These are phyloP conservation scores for Heteromormyrus szaboi DNA, from an alignment of 2,797 vertebrate genomes.

Conservation along the genomic window DNA sequence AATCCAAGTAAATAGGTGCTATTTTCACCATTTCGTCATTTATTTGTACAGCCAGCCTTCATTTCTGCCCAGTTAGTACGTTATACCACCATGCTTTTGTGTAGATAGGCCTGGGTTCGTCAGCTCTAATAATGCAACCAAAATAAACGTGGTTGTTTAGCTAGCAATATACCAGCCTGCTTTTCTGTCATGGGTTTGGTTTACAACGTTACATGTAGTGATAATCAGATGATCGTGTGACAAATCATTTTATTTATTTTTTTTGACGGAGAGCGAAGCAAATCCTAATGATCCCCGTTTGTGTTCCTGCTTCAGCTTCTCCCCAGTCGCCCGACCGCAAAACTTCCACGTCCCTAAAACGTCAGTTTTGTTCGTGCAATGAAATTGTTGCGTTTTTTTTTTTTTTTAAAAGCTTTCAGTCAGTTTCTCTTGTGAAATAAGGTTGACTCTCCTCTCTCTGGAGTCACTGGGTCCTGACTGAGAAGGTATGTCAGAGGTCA, in stretches of 20 bases:
- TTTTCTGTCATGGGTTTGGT: not conserved
- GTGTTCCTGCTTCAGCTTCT: not conserved
- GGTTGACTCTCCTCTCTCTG: not conserved
- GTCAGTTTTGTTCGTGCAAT: not conserved
- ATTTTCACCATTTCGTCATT: not conserved
- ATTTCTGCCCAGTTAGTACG: not conserved
- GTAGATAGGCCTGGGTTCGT: not conserved
- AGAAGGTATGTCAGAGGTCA: not conserved
- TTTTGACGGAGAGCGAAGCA: not conserved
- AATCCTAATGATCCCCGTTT: not conserved
- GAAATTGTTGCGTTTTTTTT: not conserved
- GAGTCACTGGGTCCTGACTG: not conserved
- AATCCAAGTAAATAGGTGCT: slow-evolving; percentile 9
- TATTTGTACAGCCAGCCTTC: not conserved
- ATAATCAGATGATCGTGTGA: not conserved
- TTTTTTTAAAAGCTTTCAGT: not conserved
- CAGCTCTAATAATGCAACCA: not conserved
- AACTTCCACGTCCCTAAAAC: not conserved
- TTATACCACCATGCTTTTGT: not conserved
- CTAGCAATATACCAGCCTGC: not conserved
- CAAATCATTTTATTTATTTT: not conserved
- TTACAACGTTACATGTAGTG: not conserved
- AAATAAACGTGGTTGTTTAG: not conserved
- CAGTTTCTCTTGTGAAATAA: not conserved
- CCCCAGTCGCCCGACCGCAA: not conserved